These are phyloP conservation scores for Panagrolaimus sp. DNA, from an alignment of 1,140 invertebrate genomes.

Conservation along the genomic window DNA sequence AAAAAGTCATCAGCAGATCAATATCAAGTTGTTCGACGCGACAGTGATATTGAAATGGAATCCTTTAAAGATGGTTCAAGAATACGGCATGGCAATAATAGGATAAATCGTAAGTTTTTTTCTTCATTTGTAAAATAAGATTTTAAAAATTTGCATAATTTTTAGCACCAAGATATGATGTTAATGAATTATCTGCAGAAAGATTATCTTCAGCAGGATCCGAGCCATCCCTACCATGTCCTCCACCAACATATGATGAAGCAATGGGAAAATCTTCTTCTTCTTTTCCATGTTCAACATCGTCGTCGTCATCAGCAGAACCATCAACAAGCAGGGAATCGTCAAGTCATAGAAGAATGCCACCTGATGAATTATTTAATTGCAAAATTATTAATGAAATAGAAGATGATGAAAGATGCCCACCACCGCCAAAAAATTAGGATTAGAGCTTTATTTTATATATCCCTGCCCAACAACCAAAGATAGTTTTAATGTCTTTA, in stretches of 20 bases:
- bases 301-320: not conserved
- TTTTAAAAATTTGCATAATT: not conserved
- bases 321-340: not conserved
- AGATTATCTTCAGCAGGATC: not conserved
- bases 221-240: not conserved
- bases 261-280: not conserved
- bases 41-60: conserved; percentile 14
- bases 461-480: too few species aligned
- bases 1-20: not conserved
- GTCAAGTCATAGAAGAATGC: too few species aligned
- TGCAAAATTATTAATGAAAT: too few species aligned
- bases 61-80: not conserved
- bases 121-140: not conserved
- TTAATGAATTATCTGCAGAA: not conserved
- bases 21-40: not conserved
- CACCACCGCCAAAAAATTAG: too few species aligned
- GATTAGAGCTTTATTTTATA: too few species aligned
- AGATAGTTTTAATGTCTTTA: too few species aligned
- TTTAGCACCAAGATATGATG: conserved; percentile 8
- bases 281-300: not conserved
- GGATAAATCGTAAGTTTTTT: not conserved
- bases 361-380: too few species aligned
- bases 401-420: too few species aligned
- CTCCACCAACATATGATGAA: conserved; percentile 12
- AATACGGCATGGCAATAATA: not conserved